phyloP scores from a whole-genome alignment of 2,888 invertebrate genomes.

The Dryococelus australis region DNA sequence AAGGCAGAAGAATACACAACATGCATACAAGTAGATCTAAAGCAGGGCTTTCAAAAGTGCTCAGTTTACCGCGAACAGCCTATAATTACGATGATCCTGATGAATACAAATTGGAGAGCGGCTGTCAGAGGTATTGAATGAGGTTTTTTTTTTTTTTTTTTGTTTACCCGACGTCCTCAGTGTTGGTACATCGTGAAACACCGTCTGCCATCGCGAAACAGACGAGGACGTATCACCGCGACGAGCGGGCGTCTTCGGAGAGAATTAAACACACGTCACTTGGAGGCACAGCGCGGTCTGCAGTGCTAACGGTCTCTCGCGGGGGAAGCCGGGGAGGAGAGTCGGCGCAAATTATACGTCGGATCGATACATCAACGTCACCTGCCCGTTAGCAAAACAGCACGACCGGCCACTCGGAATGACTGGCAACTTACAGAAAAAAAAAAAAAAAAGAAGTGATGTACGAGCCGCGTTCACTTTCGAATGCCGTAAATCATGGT shows the following conservation, averaged over 20 bases:
- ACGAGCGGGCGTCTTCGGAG: background rate
- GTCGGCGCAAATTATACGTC: background rate
- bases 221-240: background rate
- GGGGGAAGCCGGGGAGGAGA: background rate
- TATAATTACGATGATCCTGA: too few relatives aligned
- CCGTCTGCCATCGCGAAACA: background rate
- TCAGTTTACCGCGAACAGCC: too few relatives aligned
- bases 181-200: background rate
- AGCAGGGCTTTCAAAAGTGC: too few relatives aligned
- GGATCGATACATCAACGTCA: background rate
- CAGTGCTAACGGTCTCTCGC: background rate
- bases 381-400: background rate
- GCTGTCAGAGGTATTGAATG: too few relatives aligned
- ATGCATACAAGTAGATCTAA: too few relatives aligned
- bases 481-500: background rate
- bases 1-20: too few relatives aligned
- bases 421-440: background rate
- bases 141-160: too few relatives aligned
- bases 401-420: background rate
- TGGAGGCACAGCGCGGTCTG: background rate
- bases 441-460: background rate
- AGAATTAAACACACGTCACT: background rate
- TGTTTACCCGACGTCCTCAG: too few relatives aligned
- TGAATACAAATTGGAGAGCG: too few relatives aligned
- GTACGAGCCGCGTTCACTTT: background rate